A percentile compares a stretch with the other conserved stretches of the same genome.
Evolutionary conservation across 1,140 invertebrate genomes (phyloP).

Genomic region (Drosophila athabasca): DNA sequence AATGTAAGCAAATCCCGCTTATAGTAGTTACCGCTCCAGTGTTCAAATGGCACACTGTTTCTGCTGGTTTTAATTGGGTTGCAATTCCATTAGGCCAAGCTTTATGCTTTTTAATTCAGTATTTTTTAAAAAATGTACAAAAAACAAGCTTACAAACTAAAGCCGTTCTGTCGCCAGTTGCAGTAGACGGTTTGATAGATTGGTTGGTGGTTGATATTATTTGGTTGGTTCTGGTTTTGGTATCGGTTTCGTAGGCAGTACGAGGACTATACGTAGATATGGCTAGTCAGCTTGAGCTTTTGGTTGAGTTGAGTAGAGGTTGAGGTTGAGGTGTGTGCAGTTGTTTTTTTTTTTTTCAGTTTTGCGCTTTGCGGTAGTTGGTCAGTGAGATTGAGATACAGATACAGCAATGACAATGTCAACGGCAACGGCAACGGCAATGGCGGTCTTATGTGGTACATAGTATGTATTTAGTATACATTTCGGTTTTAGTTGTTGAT

Average conservation of each 20-base stretch:
- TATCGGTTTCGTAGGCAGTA: constrained; percentile 59
- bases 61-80: too few species aligned
- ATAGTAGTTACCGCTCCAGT: too few species aligned
- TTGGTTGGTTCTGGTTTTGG: constrained; percentile 51
- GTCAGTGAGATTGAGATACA: constrained; percentile 73
- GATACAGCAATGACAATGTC: constrained; percentile 51
- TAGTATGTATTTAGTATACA: constrained; percentile 60
- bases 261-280: constrained; percentile 58
- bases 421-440: constrained; percentile 45
- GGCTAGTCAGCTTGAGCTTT: constrained; percentile 30
- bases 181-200: constrained; percentile 60
- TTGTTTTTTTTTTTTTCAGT: constrained; percentile 14
- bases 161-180: constrained; percentile 73
- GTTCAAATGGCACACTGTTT: too few species aligned
- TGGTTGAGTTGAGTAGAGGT: constrained; percentile 43
- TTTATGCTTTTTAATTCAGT: constrained; percentile 14
- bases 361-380: constrained; percentile 63
- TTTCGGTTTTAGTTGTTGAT: constrained; percentile 59
- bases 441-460: constrained; percentile 69
- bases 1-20: too few species aligned
- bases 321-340: constrained; percentile 64
- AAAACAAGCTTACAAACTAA: constrained; percentile 75
- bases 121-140: constrained; percentile 58
- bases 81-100: not conserved
- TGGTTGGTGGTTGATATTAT: constrained; percentile 26